Evolutionary conservation across 2,113 vertebrate genomes (phyloP), one percentile per base, ranked within the genome.

Genomic region (Mus spicilegus): DNA sequence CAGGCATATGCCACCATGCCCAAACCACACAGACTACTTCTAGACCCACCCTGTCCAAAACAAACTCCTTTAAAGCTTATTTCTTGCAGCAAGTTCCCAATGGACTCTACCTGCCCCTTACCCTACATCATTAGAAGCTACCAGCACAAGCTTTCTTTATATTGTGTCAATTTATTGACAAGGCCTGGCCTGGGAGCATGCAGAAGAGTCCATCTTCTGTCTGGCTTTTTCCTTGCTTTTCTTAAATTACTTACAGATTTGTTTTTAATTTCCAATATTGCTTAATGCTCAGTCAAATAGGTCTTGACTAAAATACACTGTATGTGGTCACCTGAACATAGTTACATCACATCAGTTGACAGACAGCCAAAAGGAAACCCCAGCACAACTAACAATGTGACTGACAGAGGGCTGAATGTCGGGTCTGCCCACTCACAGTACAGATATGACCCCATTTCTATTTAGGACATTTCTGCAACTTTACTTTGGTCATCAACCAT

Each of bases 181-280:
- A 89, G 51, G 49, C 56, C 69, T 80, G 24, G 49, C 11, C 46
- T 67, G 26, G 58, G 1, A 76, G 22, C 82, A 7, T 5, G 3
- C 56, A 69, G 69, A 95, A 90, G n/a, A 88, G 70, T 6, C 72
- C 30, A 84, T 24, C 69, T 91, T 87, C 90, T 87, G 20, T 72
- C 24, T 39, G 28, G 22, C 51, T 85, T 13, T 3, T 76, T 86
- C 42, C 42, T 14, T 42, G 16, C 63, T 89, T 46, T 78, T 54
- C 1, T 39, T 20, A 19, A 51, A 4, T 46, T 78, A 46, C 22
- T 73, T 82, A 46, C 5, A 81, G 13, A 65, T 85, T 72, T 81
- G n/a, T 84, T 92, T 87, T 86, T 16, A 82, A 67, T 65, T 58
- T 89, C 49, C 28, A 28, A n/a, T 72, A 61, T 58, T 82, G 76